phyloP scores from a whole-genome alignment of 2,888 invertebrate species.

The Tetanocera ferruginea region DNA sequence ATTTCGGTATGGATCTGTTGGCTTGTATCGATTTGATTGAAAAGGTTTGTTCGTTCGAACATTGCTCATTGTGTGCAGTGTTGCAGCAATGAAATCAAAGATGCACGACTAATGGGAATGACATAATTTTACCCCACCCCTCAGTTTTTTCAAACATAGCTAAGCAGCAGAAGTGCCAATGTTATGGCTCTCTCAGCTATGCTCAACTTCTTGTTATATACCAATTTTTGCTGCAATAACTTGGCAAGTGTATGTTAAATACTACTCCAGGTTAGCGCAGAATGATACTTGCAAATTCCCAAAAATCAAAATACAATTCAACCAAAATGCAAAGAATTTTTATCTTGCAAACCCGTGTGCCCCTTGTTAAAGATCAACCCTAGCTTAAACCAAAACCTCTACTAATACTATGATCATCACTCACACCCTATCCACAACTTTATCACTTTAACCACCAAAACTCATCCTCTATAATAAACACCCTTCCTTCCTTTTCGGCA shows the following conservation, averaged over 20 bases:
- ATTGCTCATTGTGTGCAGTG: neutral
- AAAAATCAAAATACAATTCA: too few species aligned
- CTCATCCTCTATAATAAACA: neutral
- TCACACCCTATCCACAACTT: too few species aligned
- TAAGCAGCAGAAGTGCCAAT: constrained; percentile 4
- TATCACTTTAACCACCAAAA: neutral
- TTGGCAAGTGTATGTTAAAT: constrained; percentile 6
- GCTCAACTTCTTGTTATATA: too few species aligned
- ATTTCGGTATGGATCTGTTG: constrained; percentile 98
- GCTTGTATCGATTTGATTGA: constrained; percentile 99
- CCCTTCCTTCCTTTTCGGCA: neutral
- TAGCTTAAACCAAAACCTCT: too few species aligned
- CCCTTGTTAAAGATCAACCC: too few species aligned
- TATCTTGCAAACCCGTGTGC: too few species aligned
- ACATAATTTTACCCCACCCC: too few species aligned
- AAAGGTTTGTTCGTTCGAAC: constrained; percentile 77
- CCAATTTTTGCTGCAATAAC: neutral
- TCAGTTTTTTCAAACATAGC: neutral
- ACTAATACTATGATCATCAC: too few species aligned
- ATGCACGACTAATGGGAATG: too few species aligned
- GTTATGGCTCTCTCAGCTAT: neutral
- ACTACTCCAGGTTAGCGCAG: neutral
- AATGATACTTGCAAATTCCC: too few species aligned
- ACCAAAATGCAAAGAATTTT: too few species aligned
- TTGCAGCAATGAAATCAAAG: too few species aligned